Percentiles rank a stretch among this genome's conserved stretches.
These are phyloP conservation scores for Erpornis zantholeuca DNA, from an alignment of 2,113 vertebrate species.

Conservation along the genomic window DNA sequence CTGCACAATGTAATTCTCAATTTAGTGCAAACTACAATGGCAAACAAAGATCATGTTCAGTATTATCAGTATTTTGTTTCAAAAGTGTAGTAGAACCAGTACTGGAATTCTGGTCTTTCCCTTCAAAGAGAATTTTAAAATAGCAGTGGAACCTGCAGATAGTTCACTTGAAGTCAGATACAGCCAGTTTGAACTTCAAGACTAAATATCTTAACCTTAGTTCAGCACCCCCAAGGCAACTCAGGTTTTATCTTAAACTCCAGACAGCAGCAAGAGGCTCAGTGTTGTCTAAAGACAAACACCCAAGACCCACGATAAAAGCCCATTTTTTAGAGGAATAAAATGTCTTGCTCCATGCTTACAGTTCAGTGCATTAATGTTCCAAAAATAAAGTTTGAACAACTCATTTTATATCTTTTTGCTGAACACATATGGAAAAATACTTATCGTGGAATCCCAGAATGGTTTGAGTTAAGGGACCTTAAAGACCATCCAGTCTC, in stretches of 20 bases:
- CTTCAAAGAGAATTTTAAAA: background rate
- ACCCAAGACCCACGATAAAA: background rate
- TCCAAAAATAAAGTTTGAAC: background rate
- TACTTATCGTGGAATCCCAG: background rate
- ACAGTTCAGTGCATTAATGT: background rate
- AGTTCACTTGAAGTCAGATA: background rate
- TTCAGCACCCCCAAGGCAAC: background rate
- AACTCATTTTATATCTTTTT: background rate
- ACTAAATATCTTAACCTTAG: background rate
- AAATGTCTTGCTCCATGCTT: background rate
- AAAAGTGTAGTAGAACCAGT: background rate
- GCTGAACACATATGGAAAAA: background rate
- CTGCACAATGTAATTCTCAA: background rate
- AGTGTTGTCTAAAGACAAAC: background rate
- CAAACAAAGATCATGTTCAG: background rate
- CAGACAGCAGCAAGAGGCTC: background rate
- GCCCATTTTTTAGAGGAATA: background rate
- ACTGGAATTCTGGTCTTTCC: background rate
- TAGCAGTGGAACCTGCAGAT: background rate
- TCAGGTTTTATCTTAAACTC: background rate
- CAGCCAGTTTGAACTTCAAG: background rate
- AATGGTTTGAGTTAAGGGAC: background rate
- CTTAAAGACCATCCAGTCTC: no score
- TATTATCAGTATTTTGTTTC: background rate
- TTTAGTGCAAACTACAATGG: background rate